phyloP scores from a whole-genome alignment of 2,797 vertebrate species.

The Lophius americanus region DNA sequence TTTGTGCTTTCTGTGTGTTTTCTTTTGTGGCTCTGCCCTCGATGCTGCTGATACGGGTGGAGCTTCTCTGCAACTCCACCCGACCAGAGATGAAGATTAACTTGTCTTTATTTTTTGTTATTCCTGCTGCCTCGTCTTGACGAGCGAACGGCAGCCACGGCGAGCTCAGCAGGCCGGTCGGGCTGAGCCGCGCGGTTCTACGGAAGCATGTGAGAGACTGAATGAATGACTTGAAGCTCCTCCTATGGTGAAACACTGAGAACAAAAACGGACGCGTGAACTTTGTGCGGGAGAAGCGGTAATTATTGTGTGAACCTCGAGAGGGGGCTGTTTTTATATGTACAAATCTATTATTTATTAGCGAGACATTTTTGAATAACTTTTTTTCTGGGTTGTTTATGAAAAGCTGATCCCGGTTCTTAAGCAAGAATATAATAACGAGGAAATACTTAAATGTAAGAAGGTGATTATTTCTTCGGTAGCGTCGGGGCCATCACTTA shows the following conservation, averaged over 20 bases:
- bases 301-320: slow-evolving; percentile 73
- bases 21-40: slow-evolving; percentile 63
- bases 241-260: slow-evolving; percentile 60
- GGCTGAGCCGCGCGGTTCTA: slow-evolving; percentile 13
- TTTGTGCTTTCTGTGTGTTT: slow-evolving; percentile 37
- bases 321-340: slow-evolving; percentile 74
- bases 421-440: slow-evolving; percentile 16
- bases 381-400: slow-evolving; percentile 52
- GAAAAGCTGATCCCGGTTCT: slow-evolving; percentile 56
- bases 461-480: slow-evolving; percentile 24
- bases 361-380: slow-evolving; percentile 72
- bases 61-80: slow-evolving; percentile 48
- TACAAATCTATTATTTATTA: slow-evolving; percentile 85
- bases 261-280: slow-evolving; percentile 28
- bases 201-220: slow-evolving; percentile 24
- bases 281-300: slow-evolving; percentile 41
- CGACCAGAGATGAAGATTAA: slow-evolving; percentile 45
- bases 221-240: slow-evolving; percentile 18
- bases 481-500: slow-evolving; percentile 11
- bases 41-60: slow-evolving; percentile 69
- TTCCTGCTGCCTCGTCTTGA: slow-evolving; percentile 56
- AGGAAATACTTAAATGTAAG: slow-evolving; percentile 41
- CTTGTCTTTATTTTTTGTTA: slow-evolving; percentile 31
- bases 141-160: slow-evolving; percentile 37
- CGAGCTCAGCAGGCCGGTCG: slow-evolving; percentile 17